phyloP scores from a whole-genome alignment of 2,888 invertebrate species.

The Drosophila lacicola region DNA sequence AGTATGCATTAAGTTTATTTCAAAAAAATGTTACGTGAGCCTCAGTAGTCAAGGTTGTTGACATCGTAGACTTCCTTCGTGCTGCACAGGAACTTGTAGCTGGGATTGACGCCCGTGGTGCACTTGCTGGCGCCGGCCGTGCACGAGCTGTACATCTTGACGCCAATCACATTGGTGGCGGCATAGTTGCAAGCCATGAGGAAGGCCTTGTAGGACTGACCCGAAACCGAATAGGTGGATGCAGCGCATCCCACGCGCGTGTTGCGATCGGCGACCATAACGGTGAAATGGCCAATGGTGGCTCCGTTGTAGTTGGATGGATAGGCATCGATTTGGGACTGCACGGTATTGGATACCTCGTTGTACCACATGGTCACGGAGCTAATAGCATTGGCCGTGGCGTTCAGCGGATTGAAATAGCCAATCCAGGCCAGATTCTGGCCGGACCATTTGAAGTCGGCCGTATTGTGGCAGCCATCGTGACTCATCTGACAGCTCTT shows the following conservation, averaged over 20 bases:
- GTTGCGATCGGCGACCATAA: slow-evolving; percentile 73
- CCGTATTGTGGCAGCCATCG: slow-evolving; percentile 76
- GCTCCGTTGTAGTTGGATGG: slow-evolving; percentile 60
- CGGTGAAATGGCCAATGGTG: slow-evolving; percentile 77
- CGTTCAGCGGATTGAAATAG: slow-evolving; percentile 39
- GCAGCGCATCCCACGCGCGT: slow-evolving; percentile 72
- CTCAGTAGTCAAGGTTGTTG: slow-evolving; percentile 61
- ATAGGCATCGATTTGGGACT: slow-evolving; percentile 54
- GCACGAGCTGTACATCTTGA: slow-evolving; percentile 61
- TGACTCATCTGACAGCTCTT: slow-evolving; percentile 66
- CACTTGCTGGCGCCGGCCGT: slow-evolving; percentile 61
- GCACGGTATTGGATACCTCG: slow-evolving; percentile 52
- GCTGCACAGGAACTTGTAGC: slow-evolving; percentile 60
- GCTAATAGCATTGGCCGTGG: not conserved
- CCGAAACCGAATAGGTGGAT: slow-evolving; percentile 41
- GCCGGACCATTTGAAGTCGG: slow-evolving; percentile 65
- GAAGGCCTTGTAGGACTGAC: slow-evolving; percentile 53
- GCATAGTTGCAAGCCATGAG: slow-evolving; percentile 80
- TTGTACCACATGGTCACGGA: slow-evolving; percentile 72
- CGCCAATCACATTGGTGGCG: slow-evolving; percentile 63
- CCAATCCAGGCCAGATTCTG: slow-evolving; percentile 73
- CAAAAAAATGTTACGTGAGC: not conserved
- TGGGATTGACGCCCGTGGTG: slow-evolving; percentile 63
- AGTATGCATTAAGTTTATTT: not conserved
- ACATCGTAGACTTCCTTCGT: slow-evolving; percentile 51